Evolutionary conservation across 2,888 invertebrate species (phyloP).

Genomic region (Anticlea derivata): DNA sequence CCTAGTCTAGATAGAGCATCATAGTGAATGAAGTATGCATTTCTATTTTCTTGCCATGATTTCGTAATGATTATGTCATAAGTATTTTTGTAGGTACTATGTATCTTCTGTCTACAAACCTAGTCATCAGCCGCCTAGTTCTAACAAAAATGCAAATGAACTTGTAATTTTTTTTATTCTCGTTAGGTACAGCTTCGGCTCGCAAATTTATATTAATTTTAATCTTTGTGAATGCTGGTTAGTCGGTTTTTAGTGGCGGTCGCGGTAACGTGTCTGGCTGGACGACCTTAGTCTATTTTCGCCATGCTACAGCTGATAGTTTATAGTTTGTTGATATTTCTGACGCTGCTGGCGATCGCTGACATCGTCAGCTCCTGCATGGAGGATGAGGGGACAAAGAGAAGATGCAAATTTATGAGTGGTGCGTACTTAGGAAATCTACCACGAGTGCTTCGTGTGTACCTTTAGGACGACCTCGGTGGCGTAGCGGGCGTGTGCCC

Average conservation of each 20-base stretch:
- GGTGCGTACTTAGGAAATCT: constrained; percentile 42
- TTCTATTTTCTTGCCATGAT: no score
- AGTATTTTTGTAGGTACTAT: not conserved
- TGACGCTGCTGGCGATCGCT: constrained; percentile 52
- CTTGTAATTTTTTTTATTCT: constrained; percentile 9
- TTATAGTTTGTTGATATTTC: constrained; percentile 48
- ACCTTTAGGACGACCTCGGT: no score
- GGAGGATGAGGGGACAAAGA: constrained; percentile 39
- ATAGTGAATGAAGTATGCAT: no score
- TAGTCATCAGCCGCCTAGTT: not conserved
- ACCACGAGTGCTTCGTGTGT: no score
- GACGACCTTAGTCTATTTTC: constrained; percentile 22
- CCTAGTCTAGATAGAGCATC: no score
- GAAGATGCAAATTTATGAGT: constrained; percentile 40
- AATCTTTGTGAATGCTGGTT: constrained; percentile 22
- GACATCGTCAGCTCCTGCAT: constrained; percentile 50
- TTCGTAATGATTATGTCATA: not conserved
- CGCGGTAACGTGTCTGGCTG: constrained; percentile 24
- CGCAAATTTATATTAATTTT: constrained; percentile 3
- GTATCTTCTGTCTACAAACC: not conserved
- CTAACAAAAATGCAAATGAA: not conserved
- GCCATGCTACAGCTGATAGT: constrained; percentile 55
- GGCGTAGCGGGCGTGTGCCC: no score
- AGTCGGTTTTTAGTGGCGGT: constrained; percentile 34
- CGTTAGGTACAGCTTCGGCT: not conserved